These are phyloP conservation scores for Hemibagrus guttatus DNA, from an alignment of 2,797 vertebrate genomes.

Conservation along the genomic window DNA sequence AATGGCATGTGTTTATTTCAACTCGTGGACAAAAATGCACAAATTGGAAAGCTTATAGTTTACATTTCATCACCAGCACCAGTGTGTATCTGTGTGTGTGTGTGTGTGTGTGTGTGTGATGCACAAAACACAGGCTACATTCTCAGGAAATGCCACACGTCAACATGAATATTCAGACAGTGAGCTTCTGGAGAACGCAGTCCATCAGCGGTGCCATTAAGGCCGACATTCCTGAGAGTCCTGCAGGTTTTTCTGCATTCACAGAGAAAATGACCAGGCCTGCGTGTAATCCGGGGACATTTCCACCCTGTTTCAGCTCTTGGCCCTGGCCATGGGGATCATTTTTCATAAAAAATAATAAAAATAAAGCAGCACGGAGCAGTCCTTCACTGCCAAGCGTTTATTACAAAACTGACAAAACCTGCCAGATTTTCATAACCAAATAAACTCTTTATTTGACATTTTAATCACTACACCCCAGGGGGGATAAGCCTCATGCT, in stretches of 20 bases:
- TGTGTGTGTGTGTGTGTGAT: constrained; percentile 27
- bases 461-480: not conserved
- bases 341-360: constrained; percentile 33
- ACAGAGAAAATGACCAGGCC: constrained; percentile 21
- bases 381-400: constrained; percentile 28
- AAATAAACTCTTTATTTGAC: not conserved
- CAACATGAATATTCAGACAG: constrained; percentile 51
- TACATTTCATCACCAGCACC: not conserved
- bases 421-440: constrained; percentile 16
- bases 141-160: constrained; percentile 42
- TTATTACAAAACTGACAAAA: constrained; percentile 57
- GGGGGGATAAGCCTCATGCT: not conserved
- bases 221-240: constrained; percentile 48
- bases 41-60: not conserved
- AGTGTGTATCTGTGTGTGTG: constrained; percentile 11
- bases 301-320: constrained; percentile 56
- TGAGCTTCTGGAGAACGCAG: constrained; percentile 34
- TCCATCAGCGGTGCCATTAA: constrained; percentile 43
- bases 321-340: constrained; percentile 41
- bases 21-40: not conserved
- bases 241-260: constrained; percentile 45
- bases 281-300: constrained; percentile 52
- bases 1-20: not conserved
- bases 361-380: not conserved
- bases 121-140: constrained; percentile 14